These are phyloP conservation scores for Apteryx mantelli DNA, from an alignment of 2,113 vertebrate species.

Conservation along the genomic window DNA sequence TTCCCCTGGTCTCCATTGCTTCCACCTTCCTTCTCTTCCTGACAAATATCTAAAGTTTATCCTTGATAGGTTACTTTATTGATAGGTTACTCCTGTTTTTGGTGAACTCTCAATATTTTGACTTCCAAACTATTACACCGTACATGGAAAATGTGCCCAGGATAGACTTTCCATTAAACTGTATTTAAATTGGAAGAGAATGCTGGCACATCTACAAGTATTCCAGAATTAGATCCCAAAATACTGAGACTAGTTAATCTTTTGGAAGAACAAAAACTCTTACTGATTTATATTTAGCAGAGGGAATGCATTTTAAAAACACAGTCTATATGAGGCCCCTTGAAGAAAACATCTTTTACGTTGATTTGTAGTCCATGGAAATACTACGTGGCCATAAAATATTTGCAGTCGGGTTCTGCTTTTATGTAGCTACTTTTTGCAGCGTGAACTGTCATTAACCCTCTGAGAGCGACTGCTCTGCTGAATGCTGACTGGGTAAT, in stretches of 20 bases:
- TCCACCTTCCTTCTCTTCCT: neutral
- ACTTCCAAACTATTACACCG: constrained; percentile 31
- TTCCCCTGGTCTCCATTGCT: neutral
- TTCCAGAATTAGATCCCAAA: constrained; percentile 74
- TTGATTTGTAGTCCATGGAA: constrained; percentile 70
- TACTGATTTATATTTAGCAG: constrained; percentile 76
- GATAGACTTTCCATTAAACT: constrained; percentile 72
- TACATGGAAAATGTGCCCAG: constrained; percentile 71
- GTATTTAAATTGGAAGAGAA: constrained; percentile 76
- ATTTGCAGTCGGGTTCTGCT: constrained; percentile 50
- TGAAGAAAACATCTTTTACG: constrained; percentile 67
- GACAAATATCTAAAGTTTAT: neutral
- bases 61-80: neutral
- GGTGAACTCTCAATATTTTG: constrained; percentile 40
- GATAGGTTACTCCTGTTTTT: constrained; percentile 22
- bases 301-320: constrained; percentile 68
- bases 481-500: neutral
- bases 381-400: constrained; percentile 45
- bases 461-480: neutral
- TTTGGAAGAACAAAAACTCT: constrained; percentile 74
- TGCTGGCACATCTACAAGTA: constrained; percentile 71
- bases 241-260: constrained; percentile 73
- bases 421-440: constrained; percentile 10
- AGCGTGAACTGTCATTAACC: constrained; percentile 32
- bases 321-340: constrained; percentile 65